A percentile compares a stretch with the other conserved stretches of the same genome.
Evolutionary conservation across 1,140 invertebrate species (phyloP).

Genomic region (Temnothorax curvispinosus): DNA sequence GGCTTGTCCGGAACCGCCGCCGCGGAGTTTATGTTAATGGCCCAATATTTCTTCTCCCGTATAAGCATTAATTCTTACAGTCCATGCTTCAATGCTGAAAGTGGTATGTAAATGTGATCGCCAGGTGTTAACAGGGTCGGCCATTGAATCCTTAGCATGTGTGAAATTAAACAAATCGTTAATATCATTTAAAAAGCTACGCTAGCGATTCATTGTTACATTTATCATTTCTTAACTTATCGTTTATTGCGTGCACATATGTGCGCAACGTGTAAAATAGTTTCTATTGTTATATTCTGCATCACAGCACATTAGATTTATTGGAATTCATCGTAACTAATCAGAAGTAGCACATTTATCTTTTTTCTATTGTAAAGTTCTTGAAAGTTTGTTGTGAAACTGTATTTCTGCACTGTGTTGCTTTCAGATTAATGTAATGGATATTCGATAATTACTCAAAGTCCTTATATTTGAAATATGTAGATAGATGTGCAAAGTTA

Average conservation of each 20-base stretch:
- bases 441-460: background rate
- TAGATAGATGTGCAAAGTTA: background rate
- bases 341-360: background rate
- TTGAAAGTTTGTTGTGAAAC: background rate
- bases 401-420: background rate
- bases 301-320: background rate
- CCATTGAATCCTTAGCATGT: background rate
- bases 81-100: conserved; percentile 24
- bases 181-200: background rate
- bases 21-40: conserved; percentile 46
- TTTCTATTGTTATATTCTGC: background rate
- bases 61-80: conserved; percentile 18
- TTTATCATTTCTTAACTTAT: background rate
- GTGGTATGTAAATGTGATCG: background rate
- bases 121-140: conserved; percentile 5
- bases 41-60: conserved; percentile 32
- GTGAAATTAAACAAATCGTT: background rate
- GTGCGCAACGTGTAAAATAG: background rate
- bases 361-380: background rate
- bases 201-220: background rate
- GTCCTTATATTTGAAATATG: background rate
- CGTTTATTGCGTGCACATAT: background rate
- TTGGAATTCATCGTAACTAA: background rate
- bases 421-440: background rate
- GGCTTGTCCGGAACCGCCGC: background rate